phyloP scores from a whole-genome alignment of 2,888 invertebrate species.

The Drepana falcataria region DNA sequence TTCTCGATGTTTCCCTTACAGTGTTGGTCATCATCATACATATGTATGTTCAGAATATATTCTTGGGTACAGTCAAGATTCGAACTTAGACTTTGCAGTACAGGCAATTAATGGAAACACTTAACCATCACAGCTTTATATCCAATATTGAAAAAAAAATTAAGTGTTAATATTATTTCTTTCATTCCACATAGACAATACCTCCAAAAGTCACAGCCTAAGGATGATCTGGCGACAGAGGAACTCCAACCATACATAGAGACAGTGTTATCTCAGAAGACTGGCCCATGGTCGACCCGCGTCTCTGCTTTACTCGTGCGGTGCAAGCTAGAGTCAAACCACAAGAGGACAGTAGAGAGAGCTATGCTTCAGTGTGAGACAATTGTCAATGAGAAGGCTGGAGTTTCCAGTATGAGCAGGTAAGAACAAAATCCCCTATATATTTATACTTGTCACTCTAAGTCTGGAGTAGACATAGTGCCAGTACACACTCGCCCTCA shows the following conservation, averaged over 20 bases:
- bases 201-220: constrained; percentile 85
- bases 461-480: no score
- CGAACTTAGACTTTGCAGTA: no score
- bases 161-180: not conserved
- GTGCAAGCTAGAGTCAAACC: constrained; percentile 86
- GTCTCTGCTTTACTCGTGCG: constrained; percentile 86
- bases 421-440: constrained; percentile 13
- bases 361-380: constrained; percentile 92
- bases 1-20: no score
- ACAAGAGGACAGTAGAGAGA: constrained; percentile 91
- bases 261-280: constrained; percentile 80
- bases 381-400: constrained; percentile 79
- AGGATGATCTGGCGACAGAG: constrained; percentile 88
- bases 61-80: no score
- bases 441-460: no score
- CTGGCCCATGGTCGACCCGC: constrained; percentile 87
- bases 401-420: constrained; percentile 46
- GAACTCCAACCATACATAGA: constrained; percentile 89
- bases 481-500: no score
- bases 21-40: no score
- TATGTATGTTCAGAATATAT: no score
- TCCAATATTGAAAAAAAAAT: not conserved
- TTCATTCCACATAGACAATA: constrained; percentile 76
- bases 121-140: not conserved
- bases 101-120: no score